Base-by-base conservation (phyloP, 2,113 vertebrate species). In the Poeciliopsis occidentalis region DNA sequence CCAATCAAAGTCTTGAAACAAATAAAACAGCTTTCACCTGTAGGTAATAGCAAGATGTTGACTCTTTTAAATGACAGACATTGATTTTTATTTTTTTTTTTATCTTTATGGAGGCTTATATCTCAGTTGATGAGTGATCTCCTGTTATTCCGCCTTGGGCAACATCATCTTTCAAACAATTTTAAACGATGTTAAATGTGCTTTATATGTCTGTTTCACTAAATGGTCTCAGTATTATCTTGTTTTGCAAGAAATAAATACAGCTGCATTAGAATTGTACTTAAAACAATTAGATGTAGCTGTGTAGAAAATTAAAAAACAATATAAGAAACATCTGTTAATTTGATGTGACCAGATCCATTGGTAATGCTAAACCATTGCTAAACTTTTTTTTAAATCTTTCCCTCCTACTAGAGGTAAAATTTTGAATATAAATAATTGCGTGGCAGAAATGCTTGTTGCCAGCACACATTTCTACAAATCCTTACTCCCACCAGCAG, bases 401-500 rank as follows among this genome's bases (percentile, higher is more conserved):
- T 27, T 41, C 10, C 37, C 11, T 54, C 29, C 29, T 57, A 31
- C 44, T 10, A 2, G 2, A 57, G 5, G 15, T 19, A 57, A 31
- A 13, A 32, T 26, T 32, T 29, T 32, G 15, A 64, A n/a, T 69
- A 57, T 13, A 69, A 31, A 32, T 64, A 54, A 67, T 32, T 60
- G 66, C 7, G 61, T 73, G 29, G 34, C 51, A 71, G 39, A 68
- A 77, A 12, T 70, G 29, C 51, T 75, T 54, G 44, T 41, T 75
- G 75, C 79, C 64, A 19, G 41, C 79, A 75, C 73, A 47, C 74
- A 81, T 12, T 34, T 63, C 39, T 65, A 73, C 78, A 64, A 63
- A 67, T 39, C 71, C 74, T 69, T 67, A 27, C 64, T 69, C 64
- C 64, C 80, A 75, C 26, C 54, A 60, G 70, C 71, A 71, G 66